Conservation (phyloP, 2,113 vertebrate species). For the Delphinus delphis region DNA sequence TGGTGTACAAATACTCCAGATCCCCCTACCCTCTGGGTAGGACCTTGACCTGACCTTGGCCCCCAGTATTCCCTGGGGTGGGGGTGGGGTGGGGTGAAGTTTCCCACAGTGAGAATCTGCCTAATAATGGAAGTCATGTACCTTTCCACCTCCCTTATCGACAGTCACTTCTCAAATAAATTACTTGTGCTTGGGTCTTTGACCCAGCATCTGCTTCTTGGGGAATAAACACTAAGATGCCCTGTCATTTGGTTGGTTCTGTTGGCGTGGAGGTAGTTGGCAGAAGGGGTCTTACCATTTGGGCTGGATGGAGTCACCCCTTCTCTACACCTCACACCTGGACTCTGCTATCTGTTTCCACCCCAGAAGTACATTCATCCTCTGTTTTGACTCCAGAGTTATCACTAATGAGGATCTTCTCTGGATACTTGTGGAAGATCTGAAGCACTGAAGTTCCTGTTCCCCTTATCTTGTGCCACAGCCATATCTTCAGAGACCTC, state of each 20-base stretch:
- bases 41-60: background rate
- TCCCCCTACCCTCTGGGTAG: background rate
- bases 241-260: background rate
- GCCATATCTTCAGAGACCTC: slow-evolving; percentile 52
- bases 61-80: background rate
- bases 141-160: background rate
- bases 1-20: background rate
- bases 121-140: background rate
- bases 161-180: background rate
- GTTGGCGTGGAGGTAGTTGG: background rate
- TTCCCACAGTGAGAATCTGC: background rate
- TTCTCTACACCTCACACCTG: background rate
- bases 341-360: background rate
- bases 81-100: background rate
- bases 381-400: background rate
- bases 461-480: slow-evolving; percentile 55
- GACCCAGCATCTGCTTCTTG: background rate
- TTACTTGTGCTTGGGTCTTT: background rate
- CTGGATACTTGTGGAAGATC: background rate
- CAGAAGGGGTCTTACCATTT: background rate
- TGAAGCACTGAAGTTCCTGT: background rate
- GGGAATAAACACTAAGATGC: background rate
- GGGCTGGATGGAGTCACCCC: fast-evolving
- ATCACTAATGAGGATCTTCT: background rate
- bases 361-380: background rate